Conservation (phyloP, 2,888 invertebrate species). For the Ceramica pisi region DNA sequence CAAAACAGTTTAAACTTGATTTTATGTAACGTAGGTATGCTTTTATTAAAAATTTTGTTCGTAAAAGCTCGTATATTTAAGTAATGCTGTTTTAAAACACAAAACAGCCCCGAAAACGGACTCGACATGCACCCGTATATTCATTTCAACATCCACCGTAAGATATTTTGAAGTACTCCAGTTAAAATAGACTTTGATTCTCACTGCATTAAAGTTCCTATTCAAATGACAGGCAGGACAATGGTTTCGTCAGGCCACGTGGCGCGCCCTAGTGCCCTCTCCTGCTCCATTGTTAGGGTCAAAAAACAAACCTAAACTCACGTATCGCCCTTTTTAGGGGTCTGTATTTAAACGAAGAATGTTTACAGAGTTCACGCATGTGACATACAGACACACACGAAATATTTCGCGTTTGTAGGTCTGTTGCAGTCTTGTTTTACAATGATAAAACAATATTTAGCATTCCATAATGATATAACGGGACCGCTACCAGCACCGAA, state of each 20-base stretch:
- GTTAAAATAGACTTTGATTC: conserved; percentile 31
- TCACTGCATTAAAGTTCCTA: conserved; percentile 34
- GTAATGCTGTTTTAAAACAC: background rate
- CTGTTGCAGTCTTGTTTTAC: background rate
- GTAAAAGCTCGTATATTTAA: background rate
- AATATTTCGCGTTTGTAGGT: background rate
- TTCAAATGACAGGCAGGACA: conserved; percentile 56
- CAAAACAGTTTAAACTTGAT: too few relatives aligned
- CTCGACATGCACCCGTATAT: conserved; percentile 38
- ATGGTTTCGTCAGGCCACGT: conserved; percentile 78
- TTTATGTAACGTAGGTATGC: too few relatives aligned
- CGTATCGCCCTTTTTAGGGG: conserved; percentile 75
- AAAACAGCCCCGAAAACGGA: background rate
- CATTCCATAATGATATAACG: background rate
- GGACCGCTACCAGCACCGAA: too few relatives aligned
- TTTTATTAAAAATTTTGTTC: background rate
- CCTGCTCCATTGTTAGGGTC: conserved; percentile 81
- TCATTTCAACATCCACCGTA: conserved; percentile 27
- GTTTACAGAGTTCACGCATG: background rate
- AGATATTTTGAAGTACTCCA: conserved; percentile 16
- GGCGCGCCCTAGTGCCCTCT: conserved; percentile 76
- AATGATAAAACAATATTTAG: background rate
- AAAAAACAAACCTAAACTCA: conserved; percentile 86
- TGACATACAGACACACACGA: background rate
- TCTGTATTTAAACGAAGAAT: conserved; percentile 4